Conservation (phyloP, 2,888 invertebrate genomes). For the Parnassius orleans region DNA sequence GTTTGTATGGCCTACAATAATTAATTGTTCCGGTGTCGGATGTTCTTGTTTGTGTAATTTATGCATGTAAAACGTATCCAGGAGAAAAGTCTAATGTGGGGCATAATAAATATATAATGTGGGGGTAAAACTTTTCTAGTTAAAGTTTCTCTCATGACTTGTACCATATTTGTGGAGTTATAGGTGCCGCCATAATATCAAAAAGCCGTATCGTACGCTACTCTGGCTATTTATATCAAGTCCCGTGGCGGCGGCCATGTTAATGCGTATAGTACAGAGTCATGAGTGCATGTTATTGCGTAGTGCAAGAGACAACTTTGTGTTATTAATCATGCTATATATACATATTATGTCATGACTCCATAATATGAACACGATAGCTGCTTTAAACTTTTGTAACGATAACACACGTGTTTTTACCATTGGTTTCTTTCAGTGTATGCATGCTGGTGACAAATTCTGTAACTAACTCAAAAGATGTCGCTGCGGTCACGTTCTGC, state of each 20-base stretch:
- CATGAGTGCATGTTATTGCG: slow-evolving; percentile 21
- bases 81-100: too few species aligned
- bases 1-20: too few species aligned
- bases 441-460: too few species aligned
- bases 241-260: slow-evolving; percentile 31
- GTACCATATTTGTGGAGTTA: slow-evolving; percentile 8
- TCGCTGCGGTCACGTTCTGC: too few species aligned
- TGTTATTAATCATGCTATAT: slow-evolving; percentile 30
- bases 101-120: too few species aligned
- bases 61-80: too few species aligned
- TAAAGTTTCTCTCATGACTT: slow-evolving; percentile 14
- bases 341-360: background rate
- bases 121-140: too few species aligned
- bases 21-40: too few species aligned
- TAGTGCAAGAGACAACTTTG: slow-evolving; percentile 6
- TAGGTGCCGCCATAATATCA: slow-evolving; percentile 29
- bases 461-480: too few species aligned
- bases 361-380: slow-evolving; percentile 17
- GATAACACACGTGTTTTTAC: slow-evolving; percentile 11
- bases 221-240: slow-evolving; percentile 40
- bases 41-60: too few species aligned
- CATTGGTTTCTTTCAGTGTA: background rate
- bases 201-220: slow-evolving; percentile 31
- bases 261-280: slow-evolving; percentile 31
- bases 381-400: slow-evolving; percentile 9